Evolutionary conservation across 1,140 invertebrate species (phyloP), one percentile per base, ranked within the genome.

Genomic region (Lutraria rhynchaena): DNA sequence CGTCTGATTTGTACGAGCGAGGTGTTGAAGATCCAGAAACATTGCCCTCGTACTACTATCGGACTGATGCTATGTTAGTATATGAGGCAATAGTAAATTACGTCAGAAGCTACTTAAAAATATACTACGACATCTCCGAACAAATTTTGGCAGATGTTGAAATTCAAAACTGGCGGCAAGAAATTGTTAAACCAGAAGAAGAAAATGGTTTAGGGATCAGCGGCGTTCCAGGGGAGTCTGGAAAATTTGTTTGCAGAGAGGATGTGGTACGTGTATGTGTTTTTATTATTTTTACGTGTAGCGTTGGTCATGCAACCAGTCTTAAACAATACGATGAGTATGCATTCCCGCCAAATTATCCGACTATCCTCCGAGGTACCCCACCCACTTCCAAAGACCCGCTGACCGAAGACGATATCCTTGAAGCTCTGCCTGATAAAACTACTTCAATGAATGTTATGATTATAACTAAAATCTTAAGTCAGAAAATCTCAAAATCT

Each of bases 331-430:
- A 90, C 44, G 85, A 89, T 24, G 80, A 86, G 29, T 93, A 93
- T 80, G 90, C 87, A 13, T 93, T 92, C 81, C 89, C 92, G 9
- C 92, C 92, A 15, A 93, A 93, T 81, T 93, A 93, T 83, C 92
- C 93, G 0, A 86, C 86, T 13, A 86, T 86, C 19, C 81, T 93
- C 1, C 71, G 86, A 2, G 90, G 88, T 74, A 61, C 83, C 15
- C 83, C 89, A n/a, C 93, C 93, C 1, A 74, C 87, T 27, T 61
- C 57, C 17, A 83, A 83, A 29, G 90, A 92, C 41, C 29, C 58
- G n/a, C 29, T 57, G 13, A 87, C 87, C n/a, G 91, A 92, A 60
- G 51, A 82, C 17, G 89, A 92, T 46, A 84, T 93, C 55, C 55
- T 93, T 35, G 63, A 57, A 1, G 49, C 85, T 4, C 65, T 93